These are phyloP conservation scores for Podarcis cretensis DNA, from an alignment of 2,113 vertebrate species.

Conservation along the genomic window DNA sequence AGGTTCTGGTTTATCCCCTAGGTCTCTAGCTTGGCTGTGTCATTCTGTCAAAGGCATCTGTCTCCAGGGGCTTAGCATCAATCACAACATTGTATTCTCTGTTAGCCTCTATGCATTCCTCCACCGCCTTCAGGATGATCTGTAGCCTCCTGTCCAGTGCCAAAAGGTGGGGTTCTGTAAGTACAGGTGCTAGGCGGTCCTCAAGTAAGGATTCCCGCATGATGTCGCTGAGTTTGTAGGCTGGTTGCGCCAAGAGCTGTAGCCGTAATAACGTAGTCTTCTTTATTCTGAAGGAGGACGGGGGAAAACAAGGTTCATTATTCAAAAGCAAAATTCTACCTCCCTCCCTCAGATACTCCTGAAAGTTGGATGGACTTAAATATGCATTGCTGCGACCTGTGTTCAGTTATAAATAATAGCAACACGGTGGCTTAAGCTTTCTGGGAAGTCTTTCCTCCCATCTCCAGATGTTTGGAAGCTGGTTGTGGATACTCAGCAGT, in stretches of 20 bases:
- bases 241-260: constrained; percentile 78
- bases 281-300: constrained; percentile 84
- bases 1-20: fast-evolving
- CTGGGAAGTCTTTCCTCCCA: background rate
- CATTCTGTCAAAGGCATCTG: background rate
- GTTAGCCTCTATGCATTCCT: constrained; percentile 76
- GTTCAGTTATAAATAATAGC: background rate
- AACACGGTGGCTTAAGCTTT: too few relatives aligned
- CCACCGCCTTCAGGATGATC: constrained; percentile 79
- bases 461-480: background rate
- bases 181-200: constrained; percentile 83
- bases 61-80: constrained; percentile 42
- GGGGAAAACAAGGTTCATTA: background rate
- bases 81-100: constrained; percentile 83
- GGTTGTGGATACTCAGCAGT: background rate
- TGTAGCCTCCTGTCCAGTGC: constrained; percentile 90
- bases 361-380: background rate
- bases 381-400: background rate
- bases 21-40: constrained; percentile 41
- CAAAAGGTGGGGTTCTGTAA: constrained; percentile 88
- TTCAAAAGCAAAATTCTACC: background rate
- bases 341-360: background rate
- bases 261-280: constrained; percentile 84
- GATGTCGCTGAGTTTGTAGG: constrained; percentile 87
- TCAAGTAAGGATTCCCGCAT: constrained; percentile 91